Conservation (phyloP, 2,888 invertebrate genomes). For the Oxyteleia sp. region DNA sequence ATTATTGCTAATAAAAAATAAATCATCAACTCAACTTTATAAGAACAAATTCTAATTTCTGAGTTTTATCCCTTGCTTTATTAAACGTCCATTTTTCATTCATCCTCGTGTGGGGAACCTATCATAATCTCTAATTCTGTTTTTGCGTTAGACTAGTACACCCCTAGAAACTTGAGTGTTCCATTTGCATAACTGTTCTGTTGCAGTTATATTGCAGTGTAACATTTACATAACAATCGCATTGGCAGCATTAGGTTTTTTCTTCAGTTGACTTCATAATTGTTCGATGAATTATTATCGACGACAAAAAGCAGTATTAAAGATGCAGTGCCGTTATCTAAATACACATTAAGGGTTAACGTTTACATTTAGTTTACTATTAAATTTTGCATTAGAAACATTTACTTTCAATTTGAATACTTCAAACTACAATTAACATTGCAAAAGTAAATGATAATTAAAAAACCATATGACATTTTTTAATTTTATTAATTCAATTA, state of each 20-base stretch:
- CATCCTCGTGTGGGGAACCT: conserved; percentile 23
- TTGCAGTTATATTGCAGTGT: conserved; percentile 66
- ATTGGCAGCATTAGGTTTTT: conserved; percentile 50
- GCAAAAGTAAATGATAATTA: too few relatives aligned
- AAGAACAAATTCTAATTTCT: too few relatives aligned
- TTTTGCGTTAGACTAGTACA: conserved; percentile 30
- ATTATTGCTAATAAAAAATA: too few relatives aligned
- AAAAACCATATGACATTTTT: too few relatives aligned
- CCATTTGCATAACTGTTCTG: conserved; percentile 64
- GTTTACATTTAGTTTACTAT: too few relatives aligned
- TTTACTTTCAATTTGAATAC: too few relatives aligned
- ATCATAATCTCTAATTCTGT: conserved; percentile 50
- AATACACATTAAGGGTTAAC: too few relatives aligned
- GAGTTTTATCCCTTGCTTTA: too few relatives aligned
- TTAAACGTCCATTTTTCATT: conserved; percentile 6
- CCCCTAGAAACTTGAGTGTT: conserved; percentile 44
- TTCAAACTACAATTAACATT: too few relatives aligned
- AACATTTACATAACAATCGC: conserved; percentile 69
- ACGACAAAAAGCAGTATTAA: neutral
- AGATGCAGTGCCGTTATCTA: neutral
- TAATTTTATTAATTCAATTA: too few relatives aligned
- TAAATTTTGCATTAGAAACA: too few relatives aligned
- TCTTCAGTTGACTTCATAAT: conserved; percentile 9
- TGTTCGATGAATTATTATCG: conserved; percentile 26
- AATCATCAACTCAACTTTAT: too few relatives aligned